Evolutionary conservation across 2,113 vertebrate genomes (phyloP).

Genomic region (Formicarius rufipectus): DNA sequence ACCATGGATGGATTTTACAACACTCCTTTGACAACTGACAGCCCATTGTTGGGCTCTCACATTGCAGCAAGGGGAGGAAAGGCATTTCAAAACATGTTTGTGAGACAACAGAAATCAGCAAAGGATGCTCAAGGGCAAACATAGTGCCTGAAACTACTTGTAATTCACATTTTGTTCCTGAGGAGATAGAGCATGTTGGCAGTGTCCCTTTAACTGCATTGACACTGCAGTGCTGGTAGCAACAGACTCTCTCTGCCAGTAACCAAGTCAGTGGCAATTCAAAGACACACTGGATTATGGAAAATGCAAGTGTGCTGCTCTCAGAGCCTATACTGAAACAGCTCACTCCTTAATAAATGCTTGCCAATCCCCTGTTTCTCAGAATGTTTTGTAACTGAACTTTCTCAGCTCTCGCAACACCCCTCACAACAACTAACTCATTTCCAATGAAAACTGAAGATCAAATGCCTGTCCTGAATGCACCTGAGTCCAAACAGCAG

Average conservation of each 20-base stretch:
- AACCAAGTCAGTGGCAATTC: background rate
- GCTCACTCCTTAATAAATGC: background rate
- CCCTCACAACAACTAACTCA: background rate
- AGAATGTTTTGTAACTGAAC: background rate
- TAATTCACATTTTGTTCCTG: slow-evolving; percentile 42
- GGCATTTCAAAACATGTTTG: slow-evolving; percentile 7
- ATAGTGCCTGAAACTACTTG: slow-evolving; percentile 21
- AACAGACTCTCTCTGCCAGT: background rate
- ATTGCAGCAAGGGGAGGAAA: background rate
- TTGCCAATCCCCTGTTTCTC: background rate
- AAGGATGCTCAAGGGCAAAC: slow-evolving; percentile 33
- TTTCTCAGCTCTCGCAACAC: background rate
- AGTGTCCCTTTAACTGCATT: slow-evolving; percentile 11
- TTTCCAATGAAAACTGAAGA: background rate
- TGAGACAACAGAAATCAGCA: slow-evolving; percentile 16
- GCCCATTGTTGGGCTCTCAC: background rate
- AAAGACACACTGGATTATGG: background rate
- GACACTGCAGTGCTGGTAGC: background rate
- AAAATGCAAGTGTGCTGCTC: background rate
- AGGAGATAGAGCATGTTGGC: background rate
- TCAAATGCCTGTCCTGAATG: background rate
- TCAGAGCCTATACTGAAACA: background rate
- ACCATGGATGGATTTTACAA: background rate
- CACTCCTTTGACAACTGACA: accelerated
- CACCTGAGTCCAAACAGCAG: background rate